Evolutionary conservation across 2,888 invertebrate genomes (phyloP).

Genomic region (Shargacucullia verbasci): DNA sequence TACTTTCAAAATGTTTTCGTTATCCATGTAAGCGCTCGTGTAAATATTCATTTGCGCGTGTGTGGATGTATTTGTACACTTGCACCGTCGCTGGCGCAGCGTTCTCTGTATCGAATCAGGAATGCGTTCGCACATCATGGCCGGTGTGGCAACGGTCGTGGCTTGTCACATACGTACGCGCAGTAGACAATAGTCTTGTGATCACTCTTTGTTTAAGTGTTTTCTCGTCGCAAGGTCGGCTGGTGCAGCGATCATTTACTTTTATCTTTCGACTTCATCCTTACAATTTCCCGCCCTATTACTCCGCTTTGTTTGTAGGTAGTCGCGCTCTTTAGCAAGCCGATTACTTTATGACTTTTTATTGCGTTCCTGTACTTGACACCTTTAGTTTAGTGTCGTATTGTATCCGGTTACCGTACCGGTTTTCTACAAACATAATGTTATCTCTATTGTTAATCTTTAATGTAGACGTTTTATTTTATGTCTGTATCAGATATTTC

Average conservation of each 20-base stretch:
- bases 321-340: slow-evolving; percentile 9
- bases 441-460: slow-evolving; percentile 46
- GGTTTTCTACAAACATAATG: slow-evolving; percentile 25
- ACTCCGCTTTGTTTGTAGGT: slow-evolving; percentile 31
- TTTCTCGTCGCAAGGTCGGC: slow-evolving; percentile 77
- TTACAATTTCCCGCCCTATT: slow-evolving; percentile 55
- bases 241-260: slow-evolving; percentile 50
- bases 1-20: slow-evolving; percentile 62
- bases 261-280: slow-evolving; percentile 54
- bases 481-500: slow-evolving; percentile 46
- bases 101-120: slow-evolving; percentile 78
- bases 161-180: slow-evolving; percentile 64
- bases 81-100: slow-evolving; percentile 54
- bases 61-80: slow-evolving; percentile 54
- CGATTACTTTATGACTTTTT: slow-evolving; percentile 37
- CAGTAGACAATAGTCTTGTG: slow-evolving; percentile 65
- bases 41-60: slow-evolving; percentile 53
- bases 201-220: slow-evolving; percentile 75
- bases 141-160: slow-evolving; percentile 55
- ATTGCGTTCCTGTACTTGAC: slow-evolving; percentile 42
- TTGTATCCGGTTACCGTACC: slow-evolving; percentile 37
- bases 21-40: slow-evolving; percentile 40
- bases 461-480: slow-evolving; percentile 38
- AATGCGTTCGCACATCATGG: slow-evolving; percentile 80
- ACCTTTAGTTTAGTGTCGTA: slow-evolving; percentile 32